Conservation (phyloP, 2,888 invertebrate genomes). For the Bhutanitis thaidina region DNA sequence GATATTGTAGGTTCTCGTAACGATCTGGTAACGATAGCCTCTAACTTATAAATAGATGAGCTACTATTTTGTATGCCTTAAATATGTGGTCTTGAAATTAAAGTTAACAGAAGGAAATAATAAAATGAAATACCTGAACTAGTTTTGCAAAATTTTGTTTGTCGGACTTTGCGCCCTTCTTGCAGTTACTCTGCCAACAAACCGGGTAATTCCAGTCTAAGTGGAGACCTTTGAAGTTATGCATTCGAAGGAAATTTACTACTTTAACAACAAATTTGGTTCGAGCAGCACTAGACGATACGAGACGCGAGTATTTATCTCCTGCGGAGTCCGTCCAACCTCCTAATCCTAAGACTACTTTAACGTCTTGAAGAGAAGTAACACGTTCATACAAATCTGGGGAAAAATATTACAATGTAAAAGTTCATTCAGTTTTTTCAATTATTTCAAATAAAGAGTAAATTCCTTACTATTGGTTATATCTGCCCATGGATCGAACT, state of each 20-base stretch:
- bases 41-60: too few relatives aligned
- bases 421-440: background rate
- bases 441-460: background rate
- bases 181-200: constrained; percentile 95
- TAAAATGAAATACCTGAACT: constrained; percentile 76
- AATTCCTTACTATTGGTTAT: constrained; percentile 88
- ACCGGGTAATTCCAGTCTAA: constrained; percentile 97
- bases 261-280: constrained; percentile 85
- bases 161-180: constrained; percentile 88
- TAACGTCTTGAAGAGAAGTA: constrained; percentile 82
- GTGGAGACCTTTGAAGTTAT: constrained; percentile 92
- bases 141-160: constrained; percentile 88
- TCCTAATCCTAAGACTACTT: constrained; percentile 90
- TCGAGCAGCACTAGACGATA: constrained; percentile 83
- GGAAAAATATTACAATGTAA: constrained; percentile 21
- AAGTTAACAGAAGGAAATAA: background rate
- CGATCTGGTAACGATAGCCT: too few relatives aligned
- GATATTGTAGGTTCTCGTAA: too few relatives aligned
- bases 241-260: constrained; percentile 84
- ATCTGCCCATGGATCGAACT: constrained; percentile 94
- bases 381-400: constrained; percentile 90
- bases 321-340: constrained; percentile 97
- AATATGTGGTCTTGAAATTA: too few relatives aligned
- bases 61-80: too few relatives aligned
- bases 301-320: constrained; percentile 91